Evolutionary conservation across 2,113 vertebrate genomes (phyloP), one percentile per base, ranked within the genome.

Genomic region (Gambusia holbrooki): DNA sequence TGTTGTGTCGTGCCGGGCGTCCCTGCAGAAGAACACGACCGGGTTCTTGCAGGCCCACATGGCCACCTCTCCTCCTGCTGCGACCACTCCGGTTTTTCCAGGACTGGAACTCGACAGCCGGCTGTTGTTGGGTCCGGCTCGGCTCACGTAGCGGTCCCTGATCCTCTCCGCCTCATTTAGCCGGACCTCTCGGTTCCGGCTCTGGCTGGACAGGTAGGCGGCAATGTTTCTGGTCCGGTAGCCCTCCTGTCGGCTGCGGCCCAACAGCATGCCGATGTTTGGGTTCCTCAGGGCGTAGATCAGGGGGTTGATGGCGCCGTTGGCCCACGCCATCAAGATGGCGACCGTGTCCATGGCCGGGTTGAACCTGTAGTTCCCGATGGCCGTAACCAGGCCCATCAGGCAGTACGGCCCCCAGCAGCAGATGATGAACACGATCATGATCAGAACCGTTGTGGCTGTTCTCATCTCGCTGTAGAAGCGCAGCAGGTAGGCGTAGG

Each of bases 11-110:
- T 91, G 91, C 11, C 94, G 96, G 3, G 93, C 94, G 0, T 99
- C 97, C 22, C 95, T 91, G 74, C 96, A 98, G 94, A 98, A 99
- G 33, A 98, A 95, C 27, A 97, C 92, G 0, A 96, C 95, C 0
- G 97, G 98, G 80, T 97, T 98, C 88, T 95, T 98, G 84, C 95
- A 96, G 45, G 97, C 98, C 98, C 98, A 98, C 96, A 96, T 91
- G n/a, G 95, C 95, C 84, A 96, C 62, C 32, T 97, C 97, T 12
- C 88, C 94, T 11, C 81, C 86, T 2, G 64, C 84, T 14, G 95
- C 2, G 10, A 1, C 22, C 51, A 58, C 8, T 58, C 71, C 82
- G 37, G 95, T 92, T 0, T 94, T 93, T 0, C 90, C 91, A 0
- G 92, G 94, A 84, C 94, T 96, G 35, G 96, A 96, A 32, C 94